Percentiles rank a stretch among this genome's conserved stretches.
phyloP scores from a whole-genome alignment of 2,797 vertebrate genomes.

The Syngnathus rostellatus region DNA sequence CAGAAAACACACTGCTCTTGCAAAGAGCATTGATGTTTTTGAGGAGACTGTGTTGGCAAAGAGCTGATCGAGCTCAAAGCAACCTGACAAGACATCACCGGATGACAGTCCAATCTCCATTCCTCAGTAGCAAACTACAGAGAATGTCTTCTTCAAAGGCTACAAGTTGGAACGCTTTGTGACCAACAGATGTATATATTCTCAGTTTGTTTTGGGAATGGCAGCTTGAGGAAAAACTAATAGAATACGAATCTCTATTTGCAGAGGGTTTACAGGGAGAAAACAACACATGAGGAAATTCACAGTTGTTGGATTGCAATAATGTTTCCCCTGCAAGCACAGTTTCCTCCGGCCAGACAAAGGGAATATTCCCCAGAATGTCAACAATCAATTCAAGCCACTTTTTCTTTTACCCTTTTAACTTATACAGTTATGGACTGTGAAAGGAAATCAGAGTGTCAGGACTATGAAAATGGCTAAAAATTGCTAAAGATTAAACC shows the following conservation, averaged over 20 bases:
- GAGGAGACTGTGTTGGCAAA: background rate
- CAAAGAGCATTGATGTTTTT: background rate
- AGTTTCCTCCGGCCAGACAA: conserved; percentile 44
- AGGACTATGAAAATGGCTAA: conserved; percentile 20
- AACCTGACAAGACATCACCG: conserved; percentile 6
- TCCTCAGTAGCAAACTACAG: conserved; percentile 7
- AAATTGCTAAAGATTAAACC: conserved; percentile 10
- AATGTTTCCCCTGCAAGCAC: conserved; percentile 42
- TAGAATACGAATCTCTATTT: conserved; percentile 5
- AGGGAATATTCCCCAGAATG: conserved; percentile 58
- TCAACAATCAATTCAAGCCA: conserved; percentile 50
- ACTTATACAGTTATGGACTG: background rate
- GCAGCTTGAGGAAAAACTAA: conserved; percentile 9
- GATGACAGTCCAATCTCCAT: conserved; percentile 12
- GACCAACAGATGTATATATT: conserved; percentile 3
- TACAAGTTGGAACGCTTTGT: conserved; percentile 16
- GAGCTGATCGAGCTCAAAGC: background rate
- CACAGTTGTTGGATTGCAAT: conserved; percentile 23
- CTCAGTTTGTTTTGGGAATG: background rate
- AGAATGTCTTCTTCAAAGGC: conserved; percentile 13
- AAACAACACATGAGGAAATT: conserved; percentile 22
- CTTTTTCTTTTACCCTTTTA: conserved; percentile 40
- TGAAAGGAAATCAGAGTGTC: background rate
- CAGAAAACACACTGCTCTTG: background rate
- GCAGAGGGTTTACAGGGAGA: background rate